These are phyloP conservation scores for Chloroclystis v-ata DNA, from an alignment of 2,888 invertebrate genomes.

Conservation along the genomic window DNA sequence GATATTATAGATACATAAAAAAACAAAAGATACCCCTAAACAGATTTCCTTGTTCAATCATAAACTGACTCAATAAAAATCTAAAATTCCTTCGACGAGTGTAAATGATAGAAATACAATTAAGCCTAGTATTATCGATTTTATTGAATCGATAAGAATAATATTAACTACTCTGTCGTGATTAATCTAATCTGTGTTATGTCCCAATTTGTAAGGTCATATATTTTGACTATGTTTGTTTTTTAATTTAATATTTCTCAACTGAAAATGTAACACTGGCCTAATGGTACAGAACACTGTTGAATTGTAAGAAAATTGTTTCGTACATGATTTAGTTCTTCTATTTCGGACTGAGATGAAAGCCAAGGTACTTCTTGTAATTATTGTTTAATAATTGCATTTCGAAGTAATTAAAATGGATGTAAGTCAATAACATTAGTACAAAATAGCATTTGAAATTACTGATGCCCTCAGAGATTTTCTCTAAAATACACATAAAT, in stretches of 20 bases:
- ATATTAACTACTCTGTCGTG: slow-evolving; percentile 12
- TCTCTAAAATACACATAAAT: neutral
- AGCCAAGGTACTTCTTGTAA: slow-evolving; percentile 11
- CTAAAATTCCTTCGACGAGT: neutral
- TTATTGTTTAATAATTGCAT: slow-evolving; percentile 17
- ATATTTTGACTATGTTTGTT: too few species aligned
- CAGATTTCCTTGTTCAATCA: too few species aligned
- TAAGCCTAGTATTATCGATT: slow-evolving; percentile 15
- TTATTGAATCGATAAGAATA: slow-evolving; percentile 18
- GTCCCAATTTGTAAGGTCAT: neutral
- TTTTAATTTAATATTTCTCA: too few species aligned
- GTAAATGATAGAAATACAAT: slow-evolving; percentile 1
- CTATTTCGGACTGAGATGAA: too few species aligned
- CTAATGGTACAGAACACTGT: too few species aligned
- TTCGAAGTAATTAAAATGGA: slow-evolving; percentile 4
- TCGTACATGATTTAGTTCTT: too few species aligned
- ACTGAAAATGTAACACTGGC: too few species aligned
- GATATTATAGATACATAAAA: too few species aligned
- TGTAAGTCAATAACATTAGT: neutral
- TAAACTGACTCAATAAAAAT: neutral
- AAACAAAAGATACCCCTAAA: too few species aligned
- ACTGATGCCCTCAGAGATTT: too few species aligned
- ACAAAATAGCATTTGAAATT: slow-evolving; percentile 8
- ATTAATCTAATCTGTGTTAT: slow-evolving; percentile 13
- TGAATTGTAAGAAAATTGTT: too few species aligned